A percentile compares a stretch with the other conserved stretches of the same genome.
These are phyloP conservation scores for Microplitis manilae DNA, from an alignment of 2,888 invertebrate species.

Conservation along the genomic window DNA sequence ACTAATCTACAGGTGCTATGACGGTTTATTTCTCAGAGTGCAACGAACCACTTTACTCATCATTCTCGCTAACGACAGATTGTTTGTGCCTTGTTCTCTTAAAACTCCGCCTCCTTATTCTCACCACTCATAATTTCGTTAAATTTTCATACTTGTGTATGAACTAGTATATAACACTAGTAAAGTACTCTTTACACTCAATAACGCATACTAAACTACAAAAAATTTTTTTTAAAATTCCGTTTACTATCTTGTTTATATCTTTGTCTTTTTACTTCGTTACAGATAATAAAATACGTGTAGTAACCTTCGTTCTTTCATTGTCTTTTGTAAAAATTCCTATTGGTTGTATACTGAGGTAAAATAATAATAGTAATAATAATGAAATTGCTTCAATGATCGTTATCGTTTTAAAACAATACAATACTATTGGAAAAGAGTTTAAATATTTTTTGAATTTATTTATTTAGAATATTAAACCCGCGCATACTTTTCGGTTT, in stretches of 20 bases:
- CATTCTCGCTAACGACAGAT: conserved; percentile 46
- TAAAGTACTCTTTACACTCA: background rate
- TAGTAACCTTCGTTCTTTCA: conserved; percentile 37
- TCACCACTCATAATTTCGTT: conserved; percentile 23
- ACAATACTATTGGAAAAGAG: no score
- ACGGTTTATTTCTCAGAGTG: conserved; percentile 33
- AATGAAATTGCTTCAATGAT: background rate
- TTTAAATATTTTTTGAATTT: no score
- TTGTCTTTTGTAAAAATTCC: conserved; percentile 25
- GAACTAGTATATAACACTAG: background rate
- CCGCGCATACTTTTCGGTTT: no score
- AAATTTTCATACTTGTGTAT: background rate
- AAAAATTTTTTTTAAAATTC: background rate
- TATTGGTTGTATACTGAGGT: background rate
- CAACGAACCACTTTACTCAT: conserved; percentile 46
- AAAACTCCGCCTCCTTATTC: conserved; percentile 34
- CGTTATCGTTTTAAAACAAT: background rate
- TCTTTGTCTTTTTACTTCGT: conserved; percentile 28
- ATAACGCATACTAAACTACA: background rate
- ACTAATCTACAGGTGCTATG: background rate
- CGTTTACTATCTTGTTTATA: background rate
- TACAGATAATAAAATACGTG: conserved; percentile 40
- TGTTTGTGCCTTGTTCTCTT: conserved; percentile 32
- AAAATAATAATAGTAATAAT: background rate
- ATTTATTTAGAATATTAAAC: no score